Base-by-base conservation (phyloP, 1,140 invertebrate species). In the Calephelis virginiensis region DNA sequence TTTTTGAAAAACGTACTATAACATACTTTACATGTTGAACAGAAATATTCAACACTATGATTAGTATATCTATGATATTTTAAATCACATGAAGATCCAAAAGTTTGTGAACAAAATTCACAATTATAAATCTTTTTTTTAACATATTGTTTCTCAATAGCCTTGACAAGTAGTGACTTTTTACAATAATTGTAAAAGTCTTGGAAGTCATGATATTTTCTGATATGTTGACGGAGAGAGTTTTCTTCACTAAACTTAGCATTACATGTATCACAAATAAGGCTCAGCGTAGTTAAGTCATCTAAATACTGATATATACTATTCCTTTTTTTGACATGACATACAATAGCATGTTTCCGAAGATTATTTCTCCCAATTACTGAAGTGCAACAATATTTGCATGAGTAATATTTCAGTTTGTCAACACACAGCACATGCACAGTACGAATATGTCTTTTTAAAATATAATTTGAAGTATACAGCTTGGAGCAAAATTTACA, bases 1-100 rank as follows among this genome's bases (percentile, higher is more conserved):
- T 80, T 82, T 11, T 74, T 81, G 46, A 75, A 82, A 48, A 88
- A 89, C 48, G 81, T 85, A 1, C 64, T 69, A n/a, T 85, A 89
- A n/a, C 86, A 89, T 0, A 89, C 85, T 63, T 89, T 87, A 43
- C 86, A 89, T 0, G 79, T 81, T 0, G 75, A 78, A 0, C 83
- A 37, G 14, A 53, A 63, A 43, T 82, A 84, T 63, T 86, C 78
- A 14, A 49, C 79, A 6, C 84, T 78, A 37, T 89, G 85, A 12
- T 61, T 68, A 0, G 66, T 28, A 7, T 72, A 65, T 75, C 86
- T 83, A 62, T 89, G 86, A 12, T 80, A 66, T 66, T 86, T 83
- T 0, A 87, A 63, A 8, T 86, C 78, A 47, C 81, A 80, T 0
- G 80, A 76, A 8, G 60, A 79, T 0, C 62, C 46, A 10, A 83